Conservation (phyloP, 1,140 invertebrate species). For the Octopus sinensis region DNA sequence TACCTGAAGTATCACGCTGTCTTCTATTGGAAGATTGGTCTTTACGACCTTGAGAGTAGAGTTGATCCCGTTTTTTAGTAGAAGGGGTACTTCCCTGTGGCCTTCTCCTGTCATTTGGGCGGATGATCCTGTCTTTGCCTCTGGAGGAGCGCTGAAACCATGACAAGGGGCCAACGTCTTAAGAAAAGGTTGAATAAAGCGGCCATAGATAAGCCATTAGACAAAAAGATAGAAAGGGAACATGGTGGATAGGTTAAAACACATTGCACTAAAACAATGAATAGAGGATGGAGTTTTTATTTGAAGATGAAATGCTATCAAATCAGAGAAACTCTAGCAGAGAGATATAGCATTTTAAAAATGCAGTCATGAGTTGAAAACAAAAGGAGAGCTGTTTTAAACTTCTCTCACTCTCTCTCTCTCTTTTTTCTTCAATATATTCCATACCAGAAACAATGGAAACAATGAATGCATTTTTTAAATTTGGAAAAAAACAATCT, state of each 20-base stretch:
- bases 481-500: too few species aligned
- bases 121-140: neutral
- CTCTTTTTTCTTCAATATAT: too few species aligned
- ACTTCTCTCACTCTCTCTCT: too few species aligned
- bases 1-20: conserved; percentile 14
- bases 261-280: neutral
- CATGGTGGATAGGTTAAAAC: neutral
- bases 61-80: conserved; percentile 14
- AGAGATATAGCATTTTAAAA: too few species aligned
- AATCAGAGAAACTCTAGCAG: too few species aligned
- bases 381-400: too few species aligned
- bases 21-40: conserved; percentile 12
- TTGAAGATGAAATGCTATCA: too few species aligned
- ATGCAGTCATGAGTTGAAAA: too few species aligned
- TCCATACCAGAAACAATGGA: too few species aligned
- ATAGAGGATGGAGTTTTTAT: neutral
- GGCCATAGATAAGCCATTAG: conserved; percentile 8
- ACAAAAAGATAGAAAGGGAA: conserved; percentile 11
- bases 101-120: conserved; percentile 15
- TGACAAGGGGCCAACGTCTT: conserved; percentile 16
- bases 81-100: conserved; percentile 12
- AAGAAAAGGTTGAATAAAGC: conserved; percentile 14
- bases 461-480: too few species aligned
- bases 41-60: conserved; percentile 12
- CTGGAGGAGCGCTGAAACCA: conserved; percentile 12